Base-by-base conservation (phyloP, 2,797 vertebrate species). In the Taeniopygia guttata region DNA sequence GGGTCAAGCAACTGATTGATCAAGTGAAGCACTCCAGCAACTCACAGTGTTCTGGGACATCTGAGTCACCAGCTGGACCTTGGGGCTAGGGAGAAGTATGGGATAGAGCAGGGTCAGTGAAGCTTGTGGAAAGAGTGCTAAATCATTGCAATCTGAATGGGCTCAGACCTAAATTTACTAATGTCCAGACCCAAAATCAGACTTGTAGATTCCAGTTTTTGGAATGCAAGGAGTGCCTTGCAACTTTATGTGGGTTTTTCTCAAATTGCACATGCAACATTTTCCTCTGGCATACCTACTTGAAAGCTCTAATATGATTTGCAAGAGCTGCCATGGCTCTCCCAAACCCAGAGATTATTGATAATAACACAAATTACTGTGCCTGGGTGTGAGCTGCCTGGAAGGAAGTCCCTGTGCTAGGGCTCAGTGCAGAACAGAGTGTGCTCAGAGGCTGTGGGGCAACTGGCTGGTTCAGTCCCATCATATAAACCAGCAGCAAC, bases 51-150 rank as follows among this genome's bases (percentile, higher is more conserved):
- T 40, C 51, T 36, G 38, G 26, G 45, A 55, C 1, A 1, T 36
- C 36, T 51, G 51, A 84, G 32, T 81, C 85, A 88, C 58, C 76
- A 55, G 38, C 20, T 77, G 54, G 42, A 54, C 43, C 29, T 55
- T 2, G 0, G 25, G 18, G 10, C 8, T 1, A 69, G 22, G 17
- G 23, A 19, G 11, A 68, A n/a, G 7, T 42, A 11, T 0, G 0
- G 22, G 9, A 49, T 48, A 64, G 1, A 6, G 51, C 19, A 75
- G 76, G 76, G 8, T 45, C 9, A 26, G 32, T 23, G 12, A 27
- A 91, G 43, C 27, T 11, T 4, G 1, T 23, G 58, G 42, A 78
- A 93, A 64, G 26, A 29, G 38, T 59, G 34, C 5, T 30, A 76
- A 68, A 68, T 30, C 40, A 17, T 62, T 83, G 58, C 32, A 84